Base-by-base conservation (phyloP, 2,797 vertebrate genomes). In the Luscinia megarhynchos region DNA sequence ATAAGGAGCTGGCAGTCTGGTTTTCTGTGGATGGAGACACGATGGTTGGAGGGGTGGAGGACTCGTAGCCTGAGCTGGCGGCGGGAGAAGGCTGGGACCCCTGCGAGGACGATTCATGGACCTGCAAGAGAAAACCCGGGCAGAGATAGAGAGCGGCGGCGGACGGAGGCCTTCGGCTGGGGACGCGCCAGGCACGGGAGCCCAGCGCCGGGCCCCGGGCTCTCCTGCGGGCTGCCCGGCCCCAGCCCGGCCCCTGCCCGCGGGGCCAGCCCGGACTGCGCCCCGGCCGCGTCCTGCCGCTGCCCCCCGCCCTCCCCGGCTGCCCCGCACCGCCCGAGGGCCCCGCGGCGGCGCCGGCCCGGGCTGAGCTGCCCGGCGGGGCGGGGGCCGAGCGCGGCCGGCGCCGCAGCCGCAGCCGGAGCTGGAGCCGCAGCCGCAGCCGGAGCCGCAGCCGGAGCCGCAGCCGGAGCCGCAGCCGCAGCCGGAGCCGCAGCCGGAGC, bases 21-120 rank as follows among this genome's bases (percentile, higher is more conserved):
- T 99, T 99, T 98, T 99, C 99, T 98, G 99, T 98, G 96, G 99
- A 99, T 94, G 99, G 99, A 92, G 99, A 99, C 85, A 99, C 99
- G 98, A 99, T 99, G 97, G 99, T 99, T 97, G 99, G 99, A 79
- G 99, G 99, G 84, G 99, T 99, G 97, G 99, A 99, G 69, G 99
- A 99, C 97, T 99, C 99, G 95, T 99, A 99, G 97, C 99, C 99
- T 75, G 99, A 99, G 97, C 99, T 99, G 97, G 99, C 99, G 83
- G 99, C 99, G 68, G 99, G 99, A 92, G 99, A 99, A 74, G 99
- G 99, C 97, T 99, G 99, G 77, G 99, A 98, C 89, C 97, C 99
- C 97, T 99, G 99, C 90, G 99, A 98, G 90, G 98, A 98, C 69
- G 99, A 98, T 97, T 99, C 99, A 96, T 99, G 99, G 96, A 99